Base-by-base conservation (phyloP, 2,113 vertebrate species). In the Rhinopomastus cyanomelas region DNA sequence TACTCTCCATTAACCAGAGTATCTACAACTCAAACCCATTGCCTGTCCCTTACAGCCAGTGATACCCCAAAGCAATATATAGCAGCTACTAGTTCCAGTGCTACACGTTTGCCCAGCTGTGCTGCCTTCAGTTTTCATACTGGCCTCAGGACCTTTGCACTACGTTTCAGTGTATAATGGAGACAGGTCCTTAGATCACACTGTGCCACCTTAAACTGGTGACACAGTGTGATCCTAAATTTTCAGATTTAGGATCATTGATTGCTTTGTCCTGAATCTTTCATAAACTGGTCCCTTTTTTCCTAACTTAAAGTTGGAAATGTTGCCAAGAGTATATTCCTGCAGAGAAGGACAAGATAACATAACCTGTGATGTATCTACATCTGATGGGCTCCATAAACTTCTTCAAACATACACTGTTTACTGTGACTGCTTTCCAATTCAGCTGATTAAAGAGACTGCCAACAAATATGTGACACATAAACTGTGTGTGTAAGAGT, bases 281-380 rank as follows among this genome's bases (percentile, higher is more conserved):
- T 95, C 62, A 32, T 32, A 93, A 78, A 85, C 79, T 85, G 59
- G 62, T 89, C 52, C 75, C 52, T 88, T 92, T 77, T 90, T 62
- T 86, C 60, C 37, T 74, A 75, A 72, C 81, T 90, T 25, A n/a
- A 22, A 86, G 68, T 36, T 90, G 86, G 88, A 80, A 86, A 77
- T 57, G 55, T 77, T 96, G 68, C 94, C 82, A 57, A n/a, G 27
- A 57, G 27, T 16, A 10, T 34, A 44, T n/a, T 85, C 42, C 30
- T 86, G 48, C 44, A 92, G 81, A 60, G 49, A 82, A 76, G 29
- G 26, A 52, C 14, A 62, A 73, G 32, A 4, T 6, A 23, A 73
- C 15, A 27, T 69, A 46, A 68, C 3, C 13, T 3, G 17, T 11
- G 59, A 6, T 55, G 61, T 19, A 34, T 55, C 49, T 56, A 44